A percentile compares a stretch with the other conserved stretches of the same genome.
Evolutionary conservation across 2,113 vertebrate species (phyloP).

Genomic region (Dasyornis broadbenti): DNA sequence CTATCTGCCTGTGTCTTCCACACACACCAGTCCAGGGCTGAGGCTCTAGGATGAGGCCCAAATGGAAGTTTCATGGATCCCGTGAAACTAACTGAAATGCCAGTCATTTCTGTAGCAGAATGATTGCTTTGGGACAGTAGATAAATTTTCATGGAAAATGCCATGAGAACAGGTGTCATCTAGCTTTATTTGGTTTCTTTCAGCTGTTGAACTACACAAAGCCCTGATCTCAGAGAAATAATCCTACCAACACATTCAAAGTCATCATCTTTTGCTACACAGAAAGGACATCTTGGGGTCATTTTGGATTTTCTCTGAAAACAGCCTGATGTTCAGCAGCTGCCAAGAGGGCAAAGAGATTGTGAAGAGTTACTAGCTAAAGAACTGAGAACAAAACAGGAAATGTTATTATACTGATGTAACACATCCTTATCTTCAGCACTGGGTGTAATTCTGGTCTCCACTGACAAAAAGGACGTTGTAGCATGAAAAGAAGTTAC

Average conservation of each 20-base stretch:
- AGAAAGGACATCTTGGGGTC: background rate
- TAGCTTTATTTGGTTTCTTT: background rate
- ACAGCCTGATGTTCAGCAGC: background rate
- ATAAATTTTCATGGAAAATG: background rate
- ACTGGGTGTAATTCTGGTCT: background rate
- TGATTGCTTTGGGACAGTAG: background rate
- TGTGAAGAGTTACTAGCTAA: background rate
- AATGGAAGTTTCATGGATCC: background rate
- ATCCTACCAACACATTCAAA: background rate
- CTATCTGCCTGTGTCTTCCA: background rate
- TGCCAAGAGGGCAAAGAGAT: background rate
- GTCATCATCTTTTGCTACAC: background rate
- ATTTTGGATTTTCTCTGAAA: background rate
- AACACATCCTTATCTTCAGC: background rate
- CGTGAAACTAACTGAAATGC: background rate
- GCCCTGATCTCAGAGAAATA: background rate
- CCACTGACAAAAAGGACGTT: background rate
- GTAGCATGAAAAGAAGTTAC: background rate
- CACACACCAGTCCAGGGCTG: background rate
- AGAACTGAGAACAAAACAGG: constrained; percentile 23
- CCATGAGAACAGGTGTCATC: background rate
- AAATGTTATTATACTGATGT: background rate
- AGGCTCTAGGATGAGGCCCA: background rate
- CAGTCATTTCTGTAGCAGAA: background rate
- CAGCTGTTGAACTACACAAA: background rate